Evolutionary conservation across 2,113 vertebrate genomes (phyloP).

Genomic region (Taxidea taxus): DNA sequence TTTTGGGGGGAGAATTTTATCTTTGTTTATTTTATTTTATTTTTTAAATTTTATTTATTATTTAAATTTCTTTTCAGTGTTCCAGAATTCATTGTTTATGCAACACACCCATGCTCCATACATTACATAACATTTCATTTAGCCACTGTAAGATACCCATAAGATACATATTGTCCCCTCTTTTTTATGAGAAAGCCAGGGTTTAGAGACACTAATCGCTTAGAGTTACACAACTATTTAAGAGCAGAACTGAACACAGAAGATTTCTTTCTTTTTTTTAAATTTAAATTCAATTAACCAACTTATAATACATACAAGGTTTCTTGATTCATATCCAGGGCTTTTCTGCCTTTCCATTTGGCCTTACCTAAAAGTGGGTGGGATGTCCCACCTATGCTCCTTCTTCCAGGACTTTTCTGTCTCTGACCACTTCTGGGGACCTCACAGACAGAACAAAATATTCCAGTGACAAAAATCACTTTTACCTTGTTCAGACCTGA

Average conservation of each 20-base stretch:
- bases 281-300: not conserved
- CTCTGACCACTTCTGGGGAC: not conserved
- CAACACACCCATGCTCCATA: too few species aligned
- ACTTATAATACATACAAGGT: not conserved
- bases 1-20: not conserved
- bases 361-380: not conserved
- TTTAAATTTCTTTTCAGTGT: too few species aligned
- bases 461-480: not conserved
- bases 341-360: not conserved
- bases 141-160: not conserved
- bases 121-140: not conserved
- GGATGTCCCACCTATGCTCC: not conserved
- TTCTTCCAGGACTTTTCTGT: not conserved
- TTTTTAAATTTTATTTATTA: too few species aligned
- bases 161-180: not conserved
- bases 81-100: too few species aligned
- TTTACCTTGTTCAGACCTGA: not conserved
- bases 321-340: not conserved
- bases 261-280: not conserved
- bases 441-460: not conserved
- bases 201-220: not conserved
- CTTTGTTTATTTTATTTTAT: too few species aligned
- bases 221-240: not conserved
- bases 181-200: not conserved
- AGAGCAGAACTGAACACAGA: not conserved